phyloP scores from a whole-genome alignment of 2,888 invertebrate species.

The Oligia strigilis region DNA sequence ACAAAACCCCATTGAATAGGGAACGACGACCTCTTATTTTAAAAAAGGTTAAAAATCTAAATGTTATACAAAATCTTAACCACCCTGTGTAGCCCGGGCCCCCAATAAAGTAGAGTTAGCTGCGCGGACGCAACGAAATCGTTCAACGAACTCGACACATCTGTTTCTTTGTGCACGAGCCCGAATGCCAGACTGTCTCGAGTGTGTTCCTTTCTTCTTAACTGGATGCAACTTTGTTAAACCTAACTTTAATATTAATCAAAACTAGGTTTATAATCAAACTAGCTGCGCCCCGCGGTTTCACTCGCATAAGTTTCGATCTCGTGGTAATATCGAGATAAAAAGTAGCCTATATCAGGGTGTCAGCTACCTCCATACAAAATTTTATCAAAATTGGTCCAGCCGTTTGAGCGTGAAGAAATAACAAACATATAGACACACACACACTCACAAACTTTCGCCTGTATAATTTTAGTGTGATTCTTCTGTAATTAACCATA shows the following conservation, averaged over 20 bases:
- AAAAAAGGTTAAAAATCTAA: neutral
- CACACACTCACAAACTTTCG: too few relatives aligned
- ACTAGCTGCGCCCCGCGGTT: too few relatives aligned
- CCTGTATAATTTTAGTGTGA: too few relatives aligned
- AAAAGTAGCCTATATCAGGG: too few relatives aligned
- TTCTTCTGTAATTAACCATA: neutral
- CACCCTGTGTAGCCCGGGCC: conserved; percentile 74
- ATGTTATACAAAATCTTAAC: conserved; percentile 12
- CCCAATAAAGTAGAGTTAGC: conserved; percentile 65
- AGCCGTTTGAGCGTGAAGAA: too few relatives aligned
- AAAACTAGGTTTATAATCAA: neutral
- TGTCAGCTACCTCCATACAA: too few relatives aligned
- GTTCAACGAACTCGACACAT: conserved; percentile 87
- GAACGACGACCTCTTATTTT: neutral
- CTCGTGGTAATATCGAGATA: too few relatives aligned
- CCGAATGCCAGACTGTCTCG: conserved; percentile 57
- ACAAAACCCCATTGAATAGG: neutral
- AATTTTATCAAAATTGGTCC: too few relatives aligned
- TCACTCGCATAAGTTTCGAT: too few relatives aligned
- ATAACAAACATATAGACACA: too few relatives aligned
- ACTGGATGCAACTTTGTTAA: neutral
- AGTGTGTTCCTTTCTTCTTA: conserved; percentile 23
- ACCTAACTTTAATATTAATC: neutral
- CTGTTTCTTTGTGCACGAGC: conserved; percentile 79
- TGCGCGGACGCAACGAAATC: conserved; percentile 79